Evolutionary conservation across 2,797 vertebrate species (phyloP).

Genomic region (Pseudotriccus pelzelni): DNA sequence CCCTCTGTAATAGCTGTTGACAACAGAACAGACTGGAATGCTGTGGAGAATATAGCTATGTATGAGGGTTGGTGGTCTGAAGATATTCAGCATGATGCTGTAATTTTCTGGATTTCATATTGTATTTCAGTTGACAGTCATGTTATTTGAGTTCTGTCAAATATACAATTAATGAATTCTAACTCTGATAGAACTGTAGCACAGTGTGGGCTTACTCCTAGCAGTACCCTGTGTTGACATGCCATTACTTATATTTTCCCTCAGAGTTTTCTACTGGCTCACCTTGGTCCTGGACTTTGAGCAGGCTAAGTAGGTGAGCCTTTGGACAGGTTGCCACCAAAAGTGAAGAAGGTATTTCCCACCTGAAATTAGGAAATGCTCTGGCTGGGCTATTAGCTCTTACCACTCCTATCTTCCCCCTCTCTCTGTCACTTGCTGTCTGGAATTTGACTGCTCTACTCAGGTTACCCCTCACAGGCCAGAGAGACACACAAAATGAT

Average conservation of each 20-base stretch:
- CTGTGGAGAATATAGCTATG: neutral
- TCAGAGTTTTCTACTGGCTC: neutral
- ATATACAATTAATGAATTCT: neutral
- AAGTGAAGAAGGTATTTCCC: neutral
- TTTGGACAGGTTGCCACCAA: neutral
- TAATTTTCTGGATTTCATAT: neutral
- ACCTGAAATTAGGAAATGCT: neutral
- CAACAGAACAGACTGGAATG: neutral
- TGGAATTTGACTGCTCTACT: neutral
- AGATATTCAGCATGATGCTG: neutral
- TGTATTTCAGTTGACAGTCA: neutral
- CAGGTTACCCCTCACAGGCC: neutral
- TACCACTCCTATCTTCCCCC: neutral
- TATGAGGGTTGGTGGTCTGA: neutral
- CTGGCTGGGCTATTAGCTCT: neutral
- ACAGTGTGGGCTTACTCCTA: neutral
- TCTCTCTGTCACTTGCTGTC: rapidly evolving
- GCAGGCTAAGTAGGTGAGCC: neutral
- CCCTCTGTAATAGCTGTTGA: neutral
- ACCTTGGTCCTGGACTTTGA: neutral
- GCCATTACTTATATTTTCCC: neutral
- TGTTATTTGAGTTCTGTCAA: neutral
- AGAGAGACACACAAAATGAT: neutral
- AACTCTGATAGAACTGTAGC: neutral
- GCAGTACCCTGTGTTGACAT: neutral